Conservation (phyloP, 2,888 invertebrate species). For the Aphelenchoides bicaudatus region DNA sequence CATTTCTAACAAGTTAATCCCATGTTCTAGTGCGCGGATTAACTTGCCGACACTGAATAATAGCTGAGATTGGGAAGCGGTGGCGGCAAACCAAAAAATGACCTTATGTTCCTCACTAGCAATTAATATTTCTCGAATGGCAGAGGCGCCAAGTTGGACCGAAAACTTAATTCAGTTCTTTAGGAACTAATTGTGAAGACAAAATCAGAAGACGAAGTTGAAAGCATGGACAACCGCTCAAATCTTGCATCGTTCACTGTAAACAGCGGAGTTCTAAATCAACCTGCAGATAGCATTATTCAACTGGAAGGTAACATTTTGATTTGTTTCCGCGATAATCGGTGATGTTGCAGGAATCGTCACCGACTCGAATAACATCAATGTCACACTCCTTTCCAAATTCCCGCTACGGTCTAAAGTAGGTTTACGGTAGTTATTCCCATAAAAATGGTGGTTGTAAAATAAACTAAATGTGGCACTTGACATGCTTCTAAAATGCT, state of each 20-base stretch:
- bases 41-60: no score
- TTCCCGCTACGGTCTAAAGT: slow-evolving; percentile 23
- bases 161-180: slow-evolving; percentile 20
- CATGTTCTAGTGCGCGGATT: no score
- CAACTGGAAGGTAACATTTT: neutral
- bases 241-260: neutral
- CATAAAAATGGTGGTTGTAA: no score
- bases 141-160: no score
- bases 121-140: no score
- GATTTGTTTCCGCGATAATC: no score
- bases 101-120: slow-evolving; percentile 13
- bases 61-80: no score
- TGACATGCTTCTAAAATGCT: no score
- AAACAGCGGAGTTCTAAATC: neutral
- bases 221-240: neutral
- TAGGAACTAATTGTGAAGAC: slow-evolving; percentile 27
- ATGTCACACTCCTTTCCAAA: slow-evolving; percentile 13
- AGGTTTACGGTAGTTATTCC: neutral
- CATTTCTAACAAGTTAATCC: no score
- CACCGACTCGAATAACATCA: slow-evolving; percentile 23
- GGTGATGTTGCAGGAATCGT: no score
- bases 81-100: neutral
- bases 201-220: slow-evolving; percentile 21
- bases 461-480: no score
- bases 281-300: slow-evolving; percentile 12